These are phyloP conservation scores for Carabus problematicus DNA, from an alignment of 2,888 invertebrate species.

Conservation along the genomic window DNA sequence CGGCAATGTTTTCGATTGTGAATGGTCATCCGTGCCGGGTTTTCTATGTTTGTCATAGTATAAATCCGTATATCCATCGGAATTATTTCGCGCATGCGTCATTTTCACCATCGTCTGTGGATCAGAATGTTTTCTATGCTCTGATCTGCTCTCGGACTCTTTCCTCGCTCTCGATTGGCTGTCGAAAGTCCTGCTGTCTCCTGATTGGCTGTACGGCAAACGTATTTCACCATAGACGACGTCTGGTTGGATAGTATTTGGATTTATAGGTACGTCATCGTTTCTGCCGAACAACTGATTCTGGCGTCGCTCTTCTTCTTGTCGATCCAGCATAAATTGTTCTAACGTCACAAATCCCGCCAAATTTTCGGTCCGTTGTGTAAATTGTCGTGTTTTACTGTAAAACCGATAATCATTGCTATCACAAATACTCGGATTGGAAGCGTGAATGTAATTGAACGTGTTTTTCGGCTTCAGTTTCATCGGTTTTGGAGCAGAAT, in stretches of 20 bases:
- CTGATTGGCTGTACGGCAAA: constrained; percentile 18
- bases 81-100: constrained; percentile 49
- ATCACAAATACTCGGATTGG: constrained; percentile 75
- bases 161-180: constrained; percentile 28
- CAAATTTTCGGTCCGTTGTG: constrained; percentile 65
- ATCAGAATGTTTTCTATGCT: constrained; percentile 41
- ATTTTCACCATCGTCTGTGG: constrained; percentile 30
- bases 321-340: constrained; percentile 79
- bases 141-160: constrained; percentile 10
- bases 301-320: constrained; percentile 73
- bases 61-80: constrained; percentile 46
- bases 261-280: constrained; percentile 53
- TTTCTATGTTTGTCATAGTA: constrained; percentile 29
- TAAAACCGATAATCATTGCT: constrained; percentile 58
- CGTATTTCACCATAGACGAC: constrained; percentile 63
- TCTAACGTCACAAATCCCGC: constrained; percentile 77
- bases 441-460: constrained; percentile 70
- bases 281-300: constrained; percentile 51
- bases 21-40: constrained; percentile 13
- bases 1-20: constrained; percentile 31
- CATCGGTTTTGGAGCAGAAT: constrained; percentile 29
- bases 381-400: constrained; percentile 56
- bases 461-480: constrained; percentile 60
- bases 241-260: constrained; percentile 61
- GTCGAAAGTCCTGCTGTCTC: constrained; percentile 35